A percentile compares a stretch with the other conserved stretches of the same genome.
These are phyloP conservation scores for Petrocephalus schoutedeni DNA, from an alignment of 2,797 vertebrate species.

Conservation along the genomic window DNA sequence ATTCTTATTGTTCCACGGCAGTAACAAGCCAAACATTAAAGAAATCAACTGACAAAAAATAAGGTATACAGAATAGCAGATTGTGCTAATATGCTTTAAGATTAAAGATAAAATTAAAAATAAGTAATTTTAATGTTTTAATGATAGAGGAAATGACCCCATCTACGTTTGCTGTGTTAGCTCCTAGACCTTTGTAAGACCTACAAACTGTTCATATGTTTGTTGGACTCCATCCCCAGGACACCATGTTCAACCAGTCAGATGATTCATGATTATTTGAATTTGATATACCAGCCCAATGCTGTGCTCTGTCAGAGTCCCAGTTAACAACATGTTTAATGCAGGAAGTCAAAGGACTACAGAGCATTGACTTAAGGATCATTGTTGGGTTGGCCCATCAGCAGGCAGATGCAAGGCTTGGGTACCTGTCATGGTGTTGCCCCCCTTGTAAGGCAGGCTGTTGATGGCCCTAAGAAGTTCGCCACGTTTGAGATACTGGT, in stretches of 20 bases:
- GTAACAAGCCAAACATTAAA: too few species aligned
- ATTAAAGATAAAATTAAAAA: neutral
- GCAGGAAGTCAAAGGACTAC: neutral
- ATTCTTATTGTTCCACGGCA: neutral
- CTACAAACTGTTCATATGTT: neutral
- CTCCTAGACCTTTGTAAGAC: neutral
- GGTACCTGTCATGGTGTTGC: constrained; percentile 81
- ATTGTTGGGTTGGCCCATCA: neutral
- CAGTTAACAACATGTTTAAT: neutral
- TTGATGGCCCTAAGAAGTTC: constrained; percentile 77
- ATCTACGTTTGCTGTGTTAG: neutral
- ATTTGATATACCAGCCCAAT: neutral
- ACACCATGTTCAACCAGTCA: neutral
- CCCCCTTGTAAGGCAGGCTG: constrained; percentile 79
- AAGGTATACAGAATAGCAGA: neutral
- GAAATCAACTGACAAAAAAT: too few species aligned
- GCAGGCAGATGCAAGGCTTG: neutral
- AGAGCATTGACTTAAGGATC: neutral
- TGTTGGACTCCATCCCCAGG: neutral
- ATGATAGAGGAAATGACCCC: neutral
- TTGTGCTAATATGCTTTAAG: neutral
- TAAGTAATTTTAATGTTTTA: neutral
- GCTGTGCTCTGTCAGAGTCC: neutral
- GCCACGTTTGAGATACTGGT: constrained; percentile 64
- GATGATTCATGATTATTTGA: neutral